Evolutionary conservation across 2,797 vertebrate species (phyloP).

Genomic region (Muraenolepis orangiensis): DNA sequence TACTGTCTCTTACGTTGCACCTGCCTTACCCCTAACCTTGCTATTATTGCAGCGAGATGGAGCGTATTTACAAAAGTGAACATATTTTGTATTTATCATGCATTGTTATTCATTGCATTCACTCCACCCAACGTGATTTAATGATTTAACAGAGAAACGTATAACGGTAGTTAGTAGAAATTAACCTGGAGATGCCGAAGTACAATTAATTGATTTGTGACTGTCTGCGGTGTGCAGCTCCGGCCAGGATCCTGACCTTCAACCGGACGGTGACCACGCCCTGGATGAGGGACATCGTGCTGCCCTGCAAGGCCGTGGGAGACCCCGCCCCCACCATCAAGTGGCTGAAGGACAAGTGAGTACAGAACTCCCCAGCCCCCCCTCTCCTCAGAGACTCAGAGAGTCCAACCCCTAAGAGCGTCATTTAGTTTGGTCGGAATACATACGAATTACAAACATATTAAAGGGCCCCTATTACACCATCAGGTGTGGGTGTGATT

Average conservation of each 20-base stretch:
- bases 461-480: too few species aligned
- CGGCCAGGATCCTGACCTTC: slow-evolving; percentile 92
- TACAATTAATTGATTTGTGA: too few species aligned
- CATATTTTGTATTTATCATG: neutral
- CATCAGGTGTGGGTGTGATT: too few species aligned
- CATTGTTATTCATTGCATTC: neutral
- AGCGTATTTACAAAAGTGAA: neutral
- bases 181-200: too few species aligned
- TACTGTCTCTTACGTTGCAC: neutral
- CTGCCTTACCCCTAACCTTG: neutral
- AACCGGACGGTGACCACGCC: slow-evolving; percentile 93
- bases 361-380: slow-evolving; percentile 1
- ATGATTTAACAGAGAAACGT: neutral
- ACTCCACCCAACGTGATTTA: neutral
- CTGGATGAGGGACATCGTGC: slow-evolving; percentile 96
- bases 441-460: too few species aligned
- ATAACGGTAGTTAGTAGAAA: neutral
- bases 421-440: too few species aligned
- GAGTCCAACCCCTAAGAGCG: too few species aligned
- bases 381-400: neutral
- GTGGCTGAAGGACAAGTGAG: slow-evolving; percentile 98
- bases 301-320: slow-evolving; percentile 93
- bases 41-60: neutral
- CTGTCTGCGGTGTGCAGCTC: slow-evolving; percentile 70
- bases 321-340: slow-evolving; percentile 93